Conservation (phyloP, 2,888 invertebrate genomes). For the Xanthia icteritia region DNA sequence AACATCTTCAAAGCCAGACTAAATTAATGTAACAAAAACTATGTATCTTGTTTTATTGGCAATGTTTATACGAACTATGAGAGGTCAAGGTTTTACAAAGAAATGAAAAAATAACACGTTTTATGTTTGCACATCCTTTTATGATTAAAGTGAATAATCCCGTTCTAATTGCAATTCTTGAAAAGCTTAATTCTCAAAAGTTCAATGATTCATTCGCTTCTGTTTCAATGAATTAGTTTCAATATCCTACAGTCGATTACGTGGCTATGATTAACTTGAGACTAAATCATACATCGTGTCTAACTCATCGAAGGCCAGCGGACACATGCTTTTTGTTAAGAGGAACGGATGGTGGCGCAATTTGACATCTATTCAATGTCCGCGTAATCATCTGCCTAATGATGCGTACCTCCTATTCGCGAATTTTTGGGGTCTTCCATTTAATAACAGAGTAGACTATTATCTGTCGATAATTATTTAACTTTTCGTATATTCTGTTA, state of each 20-base stretch:
- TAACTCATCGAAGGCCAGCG: slow-evolving; percentile 77
- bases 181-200: slow-evolving; percentile 35
- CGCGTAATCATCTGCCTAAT: slow-evolving; percentile 76
- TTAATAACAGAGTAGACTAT: neutral
- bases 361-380: slow-evolving; percentile 71
- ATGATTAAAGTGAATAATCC: slow-evolving; percentile 14
- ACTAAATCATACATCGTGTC: slow-evolving; percentile 73
- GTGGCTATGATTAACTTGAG: slow-evolving; percentile 38
- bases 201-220: slow-evolving; percentile 48
- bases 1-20: slow-evolving; percentile 13
- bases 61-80: slow-evolving; percentile 23
- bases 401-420: slow-evolving; percentile 69
- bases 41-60: slow-evolving; percentile 22
- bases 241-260: slow-evolving; percentile 52
- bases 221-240: slow-evolving; percentile 54
- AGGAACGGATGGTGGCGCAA: slow-evolving; percentile 80
- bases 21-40: slow-evolving; percentile 25
- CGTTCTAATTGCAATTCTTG: slow-evolving; percentile 23
- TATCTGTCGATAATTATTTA: neutral
- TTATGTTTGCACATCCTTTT: slow-evolving; percentile 25
- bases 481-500: no score
- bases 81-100: slow-evolving; percentile 48
- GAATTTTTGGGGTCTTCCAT: slow-evolving; percentile 18
- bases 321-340: slow-evolving; percentile 81
- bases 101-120: slow-evolving; percentile 16